Base-by-base conservation (phyloP, 2,888 invertebrate species). In the Sinopyrophorus schimmeli region DNA sequence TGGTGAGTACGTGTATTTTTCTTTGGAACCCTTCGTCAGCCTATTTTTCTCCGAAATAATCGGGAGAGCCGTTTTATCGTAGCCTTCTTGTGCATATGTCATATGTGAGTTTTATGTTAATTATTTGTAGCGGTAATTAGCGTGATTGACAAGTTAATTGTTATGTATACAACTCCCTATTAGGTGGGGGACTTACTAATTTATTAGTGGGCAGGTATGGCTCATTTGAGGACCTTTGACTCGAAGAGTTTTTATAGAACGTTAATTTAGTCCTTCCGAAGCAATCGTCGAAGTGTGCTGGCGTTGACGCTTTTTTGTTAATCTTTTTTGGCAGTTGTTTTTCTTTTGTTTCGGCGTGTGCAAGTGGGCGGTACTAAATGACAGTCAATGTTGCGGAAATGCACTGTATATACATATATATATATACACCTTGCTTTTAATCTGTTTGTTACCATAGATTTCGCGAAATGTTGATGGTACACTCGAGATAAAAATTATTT, bases 131-230 rank as follows among this genome's bases (percentile, higher is more conserved):
- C 54, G 57, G 55, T 66, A 63, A 68, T 65, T 65, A 59, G 40
- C 55, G 38, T 59, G 63, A 67, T 66, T 66, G 67, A 66, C 66
- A 68, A 60, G 63, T 64, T 67, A 67, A 70, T 69, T 68, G 64
- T 61, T 65, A 60, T 68, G 67, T 69, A 66, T 65, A 68, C 67
- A 67, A 61, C 50, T 53, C 53, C 49, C 52, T 52, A 23, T 53
- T 58, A 56, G 60, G 65, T 46, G 62, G 65, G 64, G 60, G 64
- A 59, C 59, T 61, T 57, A 57, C 39, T 65, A 66, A 68, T 69
- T 68, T 67, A 66, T 66, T 64, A 64, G 41, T 24, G 35, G 21
- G 61, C 38, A 43, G 35, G 41, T 48, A 42, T 30, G 31, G 16
- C 12, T 11, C 35, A 23, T 44, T 43, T 46, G 26, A 18, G 34